Conservation (phyloP, 2,113 vertebrate species). For the Bothrops jararaca region DNA sequence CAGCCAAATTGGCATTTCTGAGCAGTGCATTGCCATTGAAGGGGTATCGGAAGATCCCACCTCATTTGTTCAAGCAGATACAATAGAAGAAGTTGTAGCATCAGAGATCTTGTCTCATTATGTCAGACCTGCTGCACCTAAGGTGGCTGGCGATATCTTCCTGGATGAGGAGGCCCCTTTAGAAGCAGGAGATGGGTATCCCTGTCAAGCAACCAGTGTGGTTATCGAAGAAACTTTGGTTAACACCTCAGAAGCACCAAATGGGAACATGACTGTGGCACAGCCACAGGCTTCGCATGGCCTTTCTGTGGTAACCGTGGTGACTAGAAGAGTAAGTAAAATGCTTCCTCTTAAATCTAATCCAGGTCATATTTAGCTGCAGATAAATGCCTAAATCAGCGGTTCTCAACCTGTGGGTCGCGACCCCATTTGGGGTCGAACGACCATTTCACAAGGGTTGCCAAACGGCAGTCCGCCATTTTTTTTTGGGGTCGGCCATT, state of each 20-base stretch:
- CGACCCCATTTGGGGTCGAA: too few relatives aligned
- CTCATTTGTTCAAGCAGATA: conserved; percentile 56
- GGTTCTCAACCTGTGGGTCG: too few relatives aligned
- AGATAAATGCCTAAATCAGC: background rate
- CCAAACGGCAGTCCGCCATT: too few relatives aligned
- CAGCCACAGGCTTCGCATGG: conserved; percentile 66
- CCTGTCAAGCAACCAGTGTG: conserved; percentile 69
- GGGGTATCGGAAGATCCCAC: conserved; percentile 71
- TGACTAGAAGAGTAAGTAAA: conserved; percentile 73
- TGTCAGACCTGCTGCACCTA: conserved; percentile 48
- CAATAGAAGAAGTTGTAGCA: conserved; percentile 63
- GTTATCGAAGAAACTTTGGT: conserved; percentile 77
- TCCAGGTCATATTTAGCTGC: background rate
- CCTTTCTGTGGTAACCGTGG: conserved; percentile 75
- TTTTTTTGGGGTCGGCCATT: too few relatives aligned
- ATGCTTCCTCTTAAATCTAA: background rate
- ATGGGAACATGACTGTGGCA: conserved; percentile 52
- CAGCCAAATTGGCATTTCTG: conserved; percentile 68
- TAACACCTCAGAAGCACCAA: conserved; percentile 56
- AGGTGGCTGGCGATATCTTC: conserved; percentile 67
- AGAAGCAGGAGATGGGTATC: conserved; percentile 67
- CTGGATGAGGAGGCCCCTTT: conserved; percentile 73
- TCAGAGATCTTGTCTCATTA: conserved; percentile 71
- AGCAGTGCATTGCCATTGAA: conserved; percentile 77
- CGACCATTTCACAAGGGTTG: too few relatives aligned